phyloP scores from a whole-genome alignment of 2,888 invertebrate species.

The Andrena hattorfiana region DNA sequence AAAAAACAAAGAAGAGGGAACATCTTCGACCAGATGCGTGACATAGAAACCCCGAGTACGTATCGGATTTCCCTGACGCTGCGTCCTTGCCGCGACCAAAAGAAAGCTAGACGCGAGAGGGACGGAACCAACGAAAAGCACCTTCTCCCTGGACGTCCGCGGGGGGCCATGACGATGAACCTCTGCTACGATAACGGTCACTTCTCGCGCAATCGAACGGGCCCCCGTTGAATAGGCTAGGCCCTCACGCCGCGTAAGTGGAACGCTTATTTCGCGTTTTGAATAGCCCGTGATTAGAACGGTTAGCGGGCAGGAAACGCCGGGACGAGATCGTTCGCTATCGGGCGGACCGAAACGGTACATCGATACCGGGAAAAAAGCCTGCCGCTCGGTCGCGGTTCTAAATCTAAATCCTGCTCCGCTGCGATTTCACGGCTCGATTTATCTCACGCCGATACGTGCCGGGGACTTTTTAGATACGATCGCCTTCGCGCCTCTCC shows the following conservation, averaged over 20 bases:
- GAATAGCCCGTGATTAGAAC: constrained; percentile 57
- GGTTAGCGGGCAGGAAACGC: constrained; percentile 35
- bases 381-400: neutral
- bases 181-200: constrained; percentile 48
- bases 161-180: constrained; percentile 15
- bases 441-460: constrained; percentile 56
- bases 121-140: constrained; percentile 12
- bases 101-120: too few relatives aligned
- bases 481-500: too few relatives aligned
- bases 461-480: too few relatives aligned
- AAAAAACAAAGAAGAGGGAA: neutral
- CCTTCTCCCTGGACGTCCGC: too few relatives aligned
- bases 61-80: constrained; percentile 67
- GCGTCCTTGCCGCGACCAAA: constrained; percentile 52
- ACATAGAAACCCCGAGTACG: constrained; percentile 49
- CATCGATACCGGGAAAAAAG: constrained; percentile 1
- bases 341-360: neutral
- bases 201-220: constrained; percentile 52
- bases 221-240: constrained; percentile 48
- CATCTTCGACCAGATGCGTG: constrained; percentile 61
- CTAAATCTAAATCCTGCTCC: constrained; percentile 39
- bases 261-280: constrained; percentile 55
- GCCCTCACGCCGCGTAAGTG: constrained; percentile 38
- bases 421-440: constrained; percentile 35
- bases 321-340: constrained; percentile 12